Conservation (phyloP, 2,888 invertebrate genomes). For the Hypolimnas misippus region DNA sequence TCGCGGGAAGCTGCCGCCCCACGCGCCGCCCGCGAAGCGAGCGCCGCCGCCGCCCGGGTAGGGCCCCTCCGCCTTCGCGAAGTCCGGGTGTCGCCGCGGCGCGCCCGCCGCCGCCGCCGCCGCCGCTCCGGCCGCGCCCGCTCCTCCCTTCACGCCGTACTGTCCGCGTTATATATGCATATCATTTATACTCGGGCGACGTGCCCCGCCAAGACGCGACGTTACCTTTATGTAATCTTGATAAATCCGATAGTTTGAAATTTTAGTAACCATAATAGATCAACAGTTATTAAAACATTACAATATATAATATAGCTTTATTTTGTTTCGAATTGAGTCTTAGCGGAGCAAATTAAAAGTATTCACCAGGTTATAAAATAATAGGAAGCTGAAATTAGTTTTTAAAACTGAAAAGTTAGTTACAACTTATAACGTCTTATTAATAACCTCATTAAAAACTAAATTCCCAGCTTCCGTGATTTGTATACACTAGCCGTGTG, state of each 20-base stretch:
- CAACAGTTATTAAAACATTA: not conserved
- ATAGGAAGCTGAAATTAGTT: constrained; percentile 6
- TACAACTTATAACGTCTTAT: constrained; percentile 1
- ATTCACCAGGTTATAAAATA: not conserved
- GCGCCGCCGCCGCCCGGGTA: constrained; percentile 47
- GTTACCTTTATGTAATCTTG: not conserved
- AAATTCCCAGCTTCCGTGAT: constrained; percentile 18
- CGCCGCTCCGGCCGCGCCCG: constrained; percentile 60
- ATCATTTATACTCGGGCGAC: constrained; percentile 7
- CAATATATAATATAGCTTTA: not conserved
- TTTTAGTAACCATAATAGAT: not conserved
- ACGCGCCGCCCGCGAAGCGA: constrained; percentile 49
- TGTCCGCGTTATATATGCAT: constrained; percentile 46
- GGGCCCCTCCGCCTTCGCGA: constrained; percentile 86
- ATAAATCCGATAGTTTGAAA: not conserved
- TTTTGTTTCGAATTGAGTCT: constrained; percentile 6
- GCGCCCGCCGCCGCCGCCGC: constrained; percentile 81
- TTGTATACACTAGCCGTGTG: constrained; percentile 65
- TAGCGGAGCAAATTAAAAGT: constrained; percentile 12
- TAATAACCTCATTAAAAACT: constrained; percentile 14
- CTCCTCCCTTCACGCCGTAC: constrained; percentile 61
- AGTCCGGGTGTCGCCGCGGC: constrained; percentile 92
- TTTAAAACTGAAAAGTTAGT: constrained; percentile 1
- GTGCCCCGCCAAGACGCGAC: constrained; percentile 14
- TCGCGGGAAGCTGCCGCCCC: constrained; percentile 66